Base-by-base conservation (phyloP, 92 coral and sea anemone genomes). In the Epizoanthus illoricatus region DNA sequence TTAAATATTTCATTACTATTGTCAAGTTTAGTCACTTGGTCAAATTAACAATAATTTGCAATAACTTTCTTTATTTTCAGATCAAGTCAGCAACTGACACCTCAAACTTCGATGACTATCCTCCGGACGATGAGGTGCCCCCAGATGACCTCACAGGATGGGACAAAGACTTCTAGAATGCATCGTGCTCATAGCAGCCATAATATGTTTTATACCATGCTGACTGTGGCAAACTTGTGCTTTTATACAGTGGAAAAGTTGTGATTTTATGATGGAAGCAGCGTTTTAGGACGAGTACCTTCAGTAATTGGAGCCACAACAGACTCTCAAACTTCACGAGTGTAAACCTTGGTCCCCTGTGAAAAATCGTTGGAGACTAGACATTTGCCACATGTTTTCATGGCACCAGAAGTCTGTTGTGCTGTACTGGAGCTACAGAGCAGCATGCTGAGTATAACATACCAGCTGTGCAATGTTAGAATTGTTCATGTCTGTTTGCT, bases 51-150 rank as follows among this genome's bases (percentile, higher is more conserved):
- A 28, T 28, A 28, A 28, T 45, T 45, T 5, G 5, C 52, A 45
- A 60, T 42, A 33, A 17, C 36, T 71, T 59, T 62, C 12, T 18
- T 59, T 74, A 21, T 64, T 79, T 68, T 71, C 73, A 96, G 99
- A 94, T 96, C 86, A 96, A 96, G 85, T 91, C 95, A 28, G 84
- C 90, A 21, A 91, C 94, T 36, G 99, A 96, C 84, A 95, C 98
- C n/a, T 96, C 99, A 9, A 96, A 96, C 92, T 96, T 96, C 49
- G 99, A 96, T 56, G 99, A 96, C 70, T 96, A 96, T 57, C 99
- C 99, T 0, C 94, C 99, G 0, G 99, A 96, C 45, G 99, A 96
- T 21, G 99, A 96, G 20, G 86, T 94, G 1, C 99, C 99, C 0
- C 91, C 91, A 7, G 95, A 93, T 66, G 99, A 96, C 68, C 74